Evolutionary conservation across 2,888 invertebrate species (phyloP), one percentile per base, ranked within the genome.

Genomic region (Plutella xylostella): DNA sequence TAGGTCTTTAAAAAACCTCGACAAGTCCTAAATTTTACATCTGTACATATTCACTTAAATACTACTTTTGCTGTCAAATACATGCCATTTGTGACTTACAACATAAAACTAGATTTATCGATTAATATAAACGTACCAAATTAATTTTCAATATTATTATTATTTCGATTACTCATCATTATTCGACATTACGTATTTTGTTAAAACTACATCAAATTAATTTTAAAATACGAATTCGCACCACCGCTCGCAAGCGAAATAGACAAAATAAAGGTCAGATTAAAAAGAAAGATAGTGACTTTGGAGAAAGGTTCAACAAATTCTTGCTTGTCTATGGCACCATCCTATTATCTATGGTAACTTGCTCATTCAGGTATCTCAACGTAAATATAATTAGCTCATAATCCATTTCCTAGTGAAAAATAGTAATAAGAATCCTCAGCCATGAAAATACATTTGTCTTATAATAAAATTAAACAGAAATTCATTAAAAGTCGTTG

Each of bases 301-400:
- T 14, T 34, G 7, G 34, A 34, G 14, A 34, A 15, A 17, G 14
- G 17, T n/a, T n/a, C n/a, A n/a, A n/a, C n/a, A 28, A 43, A 43
- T 28, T 42, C 28, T 14, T 14, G 37, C 48, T 63, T 63, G 55
- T 62, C 60, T 76, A 79, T 79, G 77, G 77, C 80, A 80, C 79
- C 79, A 75, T 72, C 76, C 69, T 71, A 76, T 54, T 14, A 37
- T 65, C 75, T 78, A 78, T 76, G 80, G 80, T 79, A 78, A 80
- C 79, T 78, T 69, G 61, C 50, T 60, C 63, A 61, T 63, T 68
- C 72, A 73, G 76, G 75, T 76, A 72, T 69, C 57, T 55, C 48
- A 47, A 45, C 14, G 28, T 30, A 9, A 25, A 44, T 42, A 31
- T 34, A 17, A 17, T 34, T 4, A 34, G 17, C n/a, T 34, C 37